Base-by-base conservation (phyloP, 2,113 vertebrate species). In the Xyrauchen texanus region DNA sequence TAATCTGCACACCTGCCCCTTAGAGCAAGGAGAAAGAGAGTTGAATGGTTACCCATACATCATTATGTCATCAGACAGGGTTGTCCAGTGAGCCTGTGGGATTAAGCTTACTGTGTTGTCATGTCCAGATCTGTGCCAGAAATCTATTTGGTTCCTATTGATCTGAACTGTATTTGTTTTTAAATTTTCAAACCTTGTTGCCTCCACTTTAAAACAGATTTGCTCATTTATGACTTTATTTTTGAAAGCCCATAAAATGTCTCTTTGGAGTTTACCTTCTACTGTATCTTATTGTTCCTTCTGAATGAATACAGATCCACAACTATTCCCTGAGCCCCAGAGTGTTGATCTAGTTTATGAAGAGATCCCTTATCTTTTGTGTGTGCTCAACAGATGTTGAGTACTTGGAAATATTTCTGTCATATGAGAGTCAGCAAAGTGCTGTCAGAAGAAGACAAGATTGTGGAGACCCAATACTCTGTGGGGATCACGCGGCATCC, bases 1-100 rank as follows among this genome's bases (percentile, higher is more conserved):
- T 88, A 90, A 89, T 90, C 88, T 88, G 87, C 86, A 87, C 88
- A 91, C 88, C 88, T 90, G 87, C 86, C 87, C 86, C 85, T 85
- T 72, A 75, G 86, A 82, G 86, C 88, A 55, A 76, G 58, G 71
- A 75, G 70, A 74, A 75, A 88, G 85, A 82, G 85, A 88, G 86
- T 70, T 77, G 86, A 91, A 85, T 79, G 84, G 79, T 84, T 89
- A 86, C 88, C 90, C 91, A 87, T 92, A 88, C 86, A 92, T 93
- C 92, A 92, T 90, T 86, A 80, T 92, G 91, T 89, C 89, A 90
- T 83, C 42, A 47, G 77, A 81, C 86, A 83, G 86, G 82, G 88
- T 86, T 85, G 90, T 89, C 90, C 85, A 81, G 53, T 15, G 4
- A 81, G 68, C 87, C 79, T 85, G 12, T 10, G 89, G 85, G 88